Conservation (phyloP, 2,113 vertebrate genomes). For the Tachysurus vachellii region DNA sequence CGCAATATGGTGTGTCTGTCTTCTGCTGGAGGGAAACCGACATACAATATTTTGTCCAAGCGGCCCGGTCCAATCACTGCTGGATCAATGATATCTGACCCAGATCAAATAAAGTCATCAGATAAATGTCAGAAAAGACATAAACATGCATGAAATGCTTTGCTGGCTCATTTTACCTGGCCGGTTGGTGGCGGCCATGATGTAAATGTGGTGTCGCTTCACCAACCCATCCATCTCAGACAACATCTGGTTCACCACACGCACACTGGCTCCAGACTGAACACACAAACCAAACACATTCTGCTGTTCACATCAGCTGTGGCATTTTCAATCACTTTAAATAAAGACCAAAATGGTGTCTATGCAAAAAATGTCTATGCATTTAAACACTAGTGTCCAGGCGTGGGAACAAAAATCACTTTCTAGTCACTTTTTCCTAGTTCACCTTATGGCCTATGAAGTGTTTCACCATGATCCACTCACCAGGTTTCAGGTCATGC, state of each 20-base stretch:
- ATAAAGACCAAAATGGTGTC: no score
- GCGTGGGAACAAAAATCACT: no score
- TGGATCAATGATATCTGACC: conserved; percentile 90
- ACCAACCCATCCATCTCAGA: conserved; percentile 98
- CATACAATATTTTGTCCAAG: conserved; percentile 91
- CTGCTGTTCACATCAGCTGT: not conserved
- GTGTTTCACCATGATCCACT: no score
- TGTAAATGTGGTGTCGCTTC: conserved; percentile 87
- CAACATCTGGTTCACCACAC: conserved; percentile 95
- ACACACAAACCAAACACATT: conserved; percentile 29
- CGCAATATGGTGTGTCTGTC: conserved; percentile 89
- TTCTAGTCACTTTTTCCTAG: no score
- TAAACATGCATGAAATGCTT: not conserved
- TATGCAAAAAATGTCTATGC: no score
- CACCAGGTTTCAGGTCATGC: no score
- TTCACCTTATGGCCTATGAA: no score
- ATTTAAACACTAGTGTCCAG: no score
- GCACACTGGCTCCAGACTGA: conserved; percentile 87
- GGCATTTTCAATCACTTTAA: not conserved
- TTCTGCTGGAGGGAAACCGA: conserved; percentile 86
- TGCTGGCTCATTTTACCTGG: conserved; percentile 78
- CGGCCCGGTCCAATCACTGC: conserved; percentile 92
- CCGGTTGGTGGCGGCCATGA: conserved; percentile 98
- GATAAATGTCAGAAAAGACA: not conserved
- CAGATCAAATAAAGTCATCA: not conserved